Evolutionary conservation across 2,888 invertebrate species (phyloP).

Genomic region (Tubiluchus corallicola): DNA sequence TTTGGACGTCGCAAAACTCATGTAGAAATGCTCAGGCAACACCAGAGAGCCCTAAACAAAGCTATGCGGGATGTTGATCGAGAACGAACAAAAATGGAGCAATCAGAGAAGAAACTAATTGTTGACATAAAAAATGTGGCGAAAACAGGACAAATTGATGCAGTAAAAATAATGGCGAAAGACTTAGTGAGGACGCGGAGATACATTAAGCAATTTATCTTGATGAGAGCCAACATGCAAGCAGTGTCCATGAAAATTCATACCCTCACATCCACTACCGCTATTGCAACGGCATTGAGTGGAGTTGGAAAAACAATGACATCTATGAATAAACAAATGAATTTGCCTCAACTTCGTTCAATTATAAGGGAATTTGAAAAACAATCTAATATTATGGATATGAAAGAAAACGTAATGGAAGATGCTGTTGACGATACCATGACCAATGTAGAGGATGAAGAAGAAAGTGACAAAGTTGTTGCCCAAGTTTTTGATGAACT

Average conservation of each 20-base stretch:
- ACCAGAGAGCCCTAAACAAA: conserved; percentile 90
- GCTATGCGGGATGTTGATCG: conserved; percentile 94
- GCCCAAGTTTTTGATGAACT: conserved; percentile 91
- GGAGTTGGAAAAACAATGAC: conserved; percentile 97
- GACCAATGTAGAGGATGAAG: conserved; percentile 94
- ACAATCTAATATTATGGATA: conserved; percentile 99
- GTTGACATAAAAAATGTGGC: conserved; percentile 96
- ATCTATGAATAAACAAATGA: conserved; percentile 82
- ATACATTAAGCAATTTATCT: conserved; percentile 92
- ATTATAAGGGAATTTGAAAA: conserved; percentile 91
- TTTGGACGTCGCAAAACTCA: conserved; percentile 92
- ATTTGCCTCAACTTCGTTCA: conserved; percentile 95
- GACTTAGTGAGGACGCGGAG: conserved; percentile 84
- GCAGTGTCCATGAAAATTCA: conserved; percentile 93
- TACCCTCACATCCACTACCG: conserved; percentile 89
- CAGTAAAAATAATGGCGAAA: conserved; percentile 98
- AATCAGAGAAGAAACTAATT: conserved; percentile 94
- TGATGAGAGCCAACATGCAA: conserved; percentile 98
- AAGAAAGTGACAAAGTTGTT: conserved; percentile 89
- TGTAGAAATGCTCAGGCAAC: conserved; percentile 93
- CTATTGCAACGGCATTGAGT: conserved; percentile 98
- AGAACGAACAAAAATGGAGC: no score
- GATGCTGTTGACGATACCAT: conserved; percentile 99
- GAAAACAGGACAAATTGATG: conserved; percentile 98
- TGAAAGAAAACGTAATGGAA: conserved; percentile 99